phyloP scores from a whole-genome alignment of 2,797 vertebrate species.

The Intellagama lesueurii region DNA sequence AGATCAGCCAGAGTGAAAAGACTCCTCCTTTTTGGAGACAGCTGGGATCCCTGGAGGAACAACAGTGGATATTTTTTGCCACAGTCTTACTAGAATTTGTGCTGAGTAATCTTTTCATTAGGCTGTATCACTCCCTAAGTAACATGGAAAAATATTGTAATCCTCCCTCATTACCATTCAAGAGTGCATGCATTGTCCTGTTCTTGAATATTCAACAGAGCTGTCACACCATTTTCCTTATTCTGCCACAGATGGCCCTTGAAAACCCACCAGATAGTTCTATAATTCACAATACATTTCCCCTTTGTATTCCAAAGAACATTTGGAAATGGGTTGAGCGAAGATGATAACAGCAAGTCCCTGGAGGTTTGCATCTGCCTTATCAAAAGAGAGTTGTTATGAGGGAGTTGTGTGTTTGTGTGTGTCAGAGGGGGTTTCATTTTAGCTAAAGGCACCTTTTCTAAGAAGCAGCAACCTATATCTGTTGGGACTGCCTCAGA shows the following conservation, averaged over 20 bases:
- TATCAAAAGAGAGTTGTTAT: conserved; percentile 15
- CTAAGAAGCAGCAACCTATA: conserved; percentile 25
- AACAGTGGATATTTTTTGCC: not conserved
- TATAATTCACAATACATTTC: conserved; percentile 34
- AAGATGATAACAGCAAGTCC: not conserved
- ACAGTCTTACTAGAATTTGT: not conserved
- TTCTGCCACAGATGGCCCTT: not conserved
- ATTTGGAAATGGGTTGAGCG: conserved; percentile 21
- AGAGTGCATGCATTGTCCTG: conserved; percentile 4
- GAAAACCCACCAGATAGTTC: not conserved
- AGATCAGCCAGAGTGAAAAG: not conserved
- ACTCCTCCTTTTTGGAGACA: not conserved
- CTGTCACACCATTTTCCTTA: conserved; percentile 28
- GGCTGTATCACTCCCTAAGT: not conserved
- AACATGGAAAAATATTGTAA: conserved; percentile 35
- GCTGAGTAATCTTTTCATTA: not conserved
- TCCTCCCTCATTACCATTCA: conserved; percentile 20
- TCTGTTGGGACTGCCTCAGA: not conserved
- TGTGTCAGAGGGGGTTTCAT: not conserved
- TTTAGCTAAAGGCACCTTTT: conserved; percentile 34
- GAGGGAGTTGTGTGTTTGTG: not conserved
- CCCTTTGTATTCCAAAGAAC: not conserved
- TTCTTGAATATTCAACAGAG: conserved; percentile 27
- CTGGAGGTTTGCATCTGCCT: not conserved
- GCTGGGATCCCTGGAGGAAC: not conserved